Percentiles rank a stretch among this genome's conserved stretches.
Conservation (phyloP, 2,797 vertebrate genomes). For the Salmo trutta region DNA sequence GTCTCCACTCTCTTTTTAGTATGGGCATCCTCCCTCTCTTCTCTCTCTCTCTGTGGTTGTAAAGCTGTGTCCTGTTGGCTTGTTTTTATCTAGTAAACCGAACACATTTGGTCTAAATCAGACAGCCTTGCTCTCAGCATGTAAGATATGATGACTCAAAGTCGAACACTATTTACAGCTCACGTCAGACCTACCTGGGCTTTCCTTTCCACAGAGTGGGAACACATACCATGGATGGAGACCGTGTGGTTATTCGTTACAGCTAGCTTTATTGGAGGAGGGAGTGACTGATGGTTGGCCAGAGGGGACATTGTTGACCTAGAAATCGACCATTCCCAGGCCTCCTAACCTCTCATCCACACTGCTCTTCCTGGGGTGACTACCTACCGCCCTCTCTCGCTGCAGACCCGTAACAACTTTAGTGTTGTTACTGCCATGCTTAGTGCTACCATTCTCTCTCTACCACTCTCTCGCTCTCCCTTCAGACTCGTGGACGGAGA, state of each 20-base stretch:
- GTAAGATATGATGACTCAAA: slow-evolving; percentile 64
- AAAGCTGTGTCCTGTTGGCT: slow-evolving; percentile 26
- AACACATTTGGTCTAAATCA: slow-evolving; percentile 60
- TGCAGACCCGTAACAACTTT: slow-evolving; percentile 33
- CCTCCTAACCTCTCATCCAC: not conserved
- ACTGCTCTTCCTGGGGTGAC: not conserved
- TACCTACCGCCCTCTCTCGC: slow-evolving; percentile 14
- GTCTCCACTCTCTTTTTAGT: not conserved
- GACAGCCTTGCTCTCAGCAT: slow-evolving; percentile 64
- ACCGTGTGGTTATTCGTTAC: not conserved
- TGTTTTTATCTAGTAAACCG: slow-evolving; percentile 31
- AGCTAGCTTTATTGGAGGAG: not conserved
- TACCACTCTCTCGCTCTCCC: slow-evolving; percentile 16
- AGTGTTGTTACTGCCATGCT: not conserved
- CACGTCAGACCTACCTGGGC: not conserved
- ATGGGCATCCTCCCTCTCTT: not conserved
- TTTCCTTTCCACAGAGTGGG: not conserved
- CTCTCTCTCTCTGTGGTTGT: slow-evolving; percentile 8
- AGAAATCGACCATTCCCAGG: slow-evolving; percentile 27
- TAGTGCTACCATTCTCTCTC: not conserved
- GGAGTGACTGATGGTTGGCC: slow-evolving; percentile 33
- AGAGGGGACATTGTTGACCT: slow-evolving; percentile 30
- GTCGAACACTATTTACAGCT: not conserved
- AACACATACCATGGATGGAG: not conserved
- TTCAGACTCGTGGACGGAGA: slow-evolving; percentile 95